Evolutionary conservation across 2,888 invertebrate genomes (phyloP), one percentile per base, ranked within the genome.

Genomic region (Pherbina coryleti): DNA sequence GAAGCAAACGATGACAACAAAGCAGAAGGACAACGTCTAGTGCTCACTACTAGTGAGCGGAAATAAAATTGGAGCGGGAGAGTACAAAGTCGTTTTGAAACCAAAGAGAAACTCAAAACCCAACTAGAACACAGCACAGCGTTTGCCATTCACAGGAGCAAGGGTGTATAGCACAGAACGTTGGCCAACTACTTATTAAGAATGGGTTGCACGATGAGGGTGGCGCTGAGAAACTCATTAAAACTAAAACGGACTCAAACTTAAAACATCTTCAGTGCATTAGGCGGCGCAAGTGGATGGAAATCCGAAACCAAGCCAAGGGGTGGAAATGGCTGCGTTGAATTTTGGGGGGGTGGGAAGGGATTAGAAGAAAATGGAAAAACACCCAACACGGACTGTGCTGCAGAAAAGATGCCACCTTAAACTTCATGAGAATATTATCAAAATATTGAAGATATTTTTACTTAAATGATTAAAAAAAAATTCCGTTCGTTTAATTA

Each of bases 61-160:
- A n/a, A 64, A 14, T 5, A 22, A 72, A 53, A 64, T 37, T 25
- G 37, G 19, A 19, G 66, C 1, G 14, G 22, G 62, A 49, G 53
- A 76, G 31, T 51, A 66, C 22, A 44, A 71, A 75, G 74, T 64
- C 51, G 53, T 73, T 72, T 77, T 77, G 57, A 77, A 73, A 72
- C 77, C 77, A 19, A 72, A 55, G 37, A 34, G 66, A 64, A 62
- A 71, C 64, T 71, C 57, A 67, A 75, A 55, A 51, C 51, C 51
- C 69, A 28, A 22, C 69, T 49, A 28, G 51, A 70, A 31, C 49
- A 70, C 69, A 34, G 53, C 49, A 69, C 44, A 44, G 51, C 55
- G 19, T 44, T 44, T 44, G 22, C 67, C 70, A 71, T 34, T 17
- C 8, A 34, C 44, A 44, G 49, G 5, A 31, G n/a, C 5, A 34